These are phyloP conservation scores for Gymnogyps californianus DNA, from an alignment of 2,113 vertebrate genomes.

Conservation along the genomic window DNA sequence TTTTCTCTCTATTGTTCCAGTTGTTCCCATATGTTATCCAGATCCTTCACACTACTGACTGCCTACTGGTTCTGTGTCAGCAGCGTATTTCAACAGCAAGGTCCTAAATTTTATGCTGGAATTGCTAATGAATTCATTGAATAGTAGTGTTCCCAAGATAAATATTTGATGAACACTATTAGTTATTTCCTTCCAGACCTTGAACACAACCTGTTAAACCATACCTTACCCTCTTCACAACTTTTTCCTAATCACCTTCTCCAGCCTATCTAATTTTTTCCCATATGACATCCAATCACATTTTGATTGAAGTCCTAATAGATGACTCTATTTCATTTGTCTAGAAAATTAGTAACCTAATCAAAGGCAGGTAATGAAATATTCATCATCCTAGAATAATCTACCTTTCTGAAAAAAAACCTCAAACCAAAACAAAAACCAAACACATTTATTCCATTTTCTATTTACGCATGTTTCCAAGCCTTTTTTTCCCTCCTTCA, in stretches of 20 bases:
- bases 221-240: neutral
- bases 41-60: neutral
- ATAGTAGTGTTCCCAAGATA: neutral
- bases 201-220: neutral
- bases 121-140: neutral
- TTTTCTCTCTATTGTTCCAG: neutral
- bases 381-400: neutral
- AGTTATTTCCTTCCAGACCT: neutral
- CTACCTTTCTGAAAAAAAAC: neutral
- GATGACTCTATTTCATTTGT: neutral
- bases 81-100: neutral
- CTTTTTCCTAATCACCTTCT: neutral
- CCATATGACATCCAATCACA: neutral
- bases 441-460: neutral
- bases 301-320: conserved; percentile 3
- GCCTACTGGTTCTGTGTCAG: neutral
- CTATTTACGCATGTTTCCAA: neutral
- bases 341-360: conserved; percentile 22
- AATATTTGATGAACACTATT: neutral
- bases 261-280: neutral
- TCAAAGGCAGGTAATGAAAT: conserved; percentile 20
- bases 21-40: neutral
- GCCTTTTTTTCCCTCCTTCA: neutral
- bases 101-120: neutral
- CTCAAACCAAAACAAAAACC: neutral